Base-by-base conservation (phyloP, 2,888 invertebrate genomes). In the Apotomis turbidana region DNA sequence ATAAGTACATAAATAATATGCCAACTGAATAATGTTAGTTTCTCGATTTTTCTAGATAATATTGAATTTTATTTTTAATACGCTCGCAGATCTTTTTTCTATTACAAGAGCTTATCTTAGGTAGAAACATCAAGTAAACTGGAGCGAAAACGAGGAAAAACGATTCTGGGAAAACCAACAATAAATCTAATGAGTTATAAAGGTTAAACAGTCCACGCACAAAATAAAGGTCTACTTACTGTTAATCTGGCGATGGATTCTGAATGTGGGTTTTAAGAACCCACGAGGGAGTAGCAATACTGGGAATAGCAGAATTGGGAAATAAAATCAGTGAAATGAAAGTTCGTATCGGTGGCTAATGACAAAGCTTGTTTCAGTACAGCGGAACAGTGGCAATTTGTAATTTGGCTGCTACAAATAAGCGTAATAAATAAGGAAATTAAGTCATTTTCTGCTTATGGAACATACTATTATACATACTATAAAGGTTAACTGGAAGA, bases 211-310 rank as follows among this genome's bases (percentile, higher is more conserved):
- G 5, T 44, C 12, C 41, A 46, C 6, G 15, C 44, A 57, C 44
- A 54, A 27, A 57, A 27, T 4, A 44, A 55, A 12, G 27, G 12
- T 15, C 9, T 10, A 9, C 8, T 8, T 13, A 59, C n/a, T 46
- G 55, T 44, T 55, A 46, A 66, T 57, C 27, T 55, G 8, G 6
- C n/a, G 27, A 57, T 55, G 55, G 27, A 66, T 41, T 8, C 44
- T 44, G 12, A 36, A 38, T 38, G 57, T 38, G 36, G 12, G 36
- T 36, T 38, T 12, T 38, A 38, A 12, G 36, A 44, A 46, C 9
- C 9, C 55, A 66, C n/a, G 4, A 12, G 62, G 55, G 54, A 15
- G 15, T 49, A 55, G 27, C 44, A 44, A 54, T 27, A 54, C 54
- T 38, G n/a, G 12, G 44, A 6, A 12, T 6, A 57, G 46, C 55